Percentiles rank a stretch among this genome's conserved stretches.
Conservation (phyloP, 2,888 invertebrate species). For the Lycaena phlaeas region DNA sequence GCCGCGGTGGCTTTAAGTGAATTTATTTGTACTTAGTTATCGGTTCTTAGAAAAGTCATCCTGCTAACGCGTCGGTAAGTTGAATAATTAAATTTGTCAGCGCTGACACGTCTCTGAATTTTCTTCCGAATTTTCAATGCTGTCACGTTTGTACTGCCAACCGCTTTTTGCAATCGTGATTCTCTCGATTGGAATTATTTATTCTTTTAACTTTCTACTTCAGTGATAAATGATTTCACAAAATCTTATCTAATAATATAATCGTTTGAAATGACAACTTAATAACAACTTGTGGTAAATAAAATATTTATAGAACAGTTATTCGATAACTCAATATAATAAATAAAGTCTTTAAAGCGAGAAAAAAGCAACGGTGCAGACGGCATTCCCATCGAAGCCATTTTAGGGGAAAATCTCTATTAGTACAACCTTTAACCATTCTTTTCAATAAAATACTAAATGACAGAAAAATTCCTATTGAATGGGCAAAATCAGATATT, state of each 20-base stretch:
- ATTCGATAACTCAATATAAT: too few relatives aligned
- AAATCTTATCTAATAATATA: slow-evolving; percentile 11
- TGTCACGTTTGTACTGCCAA: slow-evolving; percentile 53
- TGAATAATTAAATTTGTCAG: slow-evolving; percentile 72
- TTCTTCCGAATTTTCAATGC: slow-evolving; percentile 58
- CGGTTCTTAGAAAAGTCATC: slow-evolving; percentile 66
- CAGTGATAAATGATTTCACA: slow-evolving; percentile 22
- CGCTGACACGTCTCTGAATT: slow-evolving; percentile 64
- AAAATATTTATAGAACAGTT: too few relatives aligned
- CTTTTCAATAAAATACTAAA: too few relatives aligned
- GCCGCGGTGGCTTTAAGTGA: slow-evolving; percentile 67
- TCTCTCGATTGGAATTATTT: slow-evolving; percentile 69
- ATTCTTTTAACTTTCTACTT: slow-evolving; percentile 63
- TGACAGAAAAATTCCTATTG: too few relatives aligned
- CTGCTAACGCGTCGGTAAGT: slow-evolving; percentile 69
- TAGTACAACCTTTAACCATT: too few relatives aligned
- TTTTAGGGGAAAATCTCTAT: too few relatives aligned
- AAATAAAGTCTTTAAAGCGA: too few relatives aligned
- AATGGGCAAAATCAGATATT: too few relatives aligned
- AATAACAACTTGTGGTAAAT: too few relatives aligned
- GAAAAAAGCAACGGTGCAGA: too few relatives aligned
- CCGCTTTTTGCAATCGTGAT: slow-evolving; percentile 54
- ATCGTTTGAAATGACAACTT: too few relatives aligned
- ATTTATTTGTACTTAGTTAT: slow-evolving; percentile 73
- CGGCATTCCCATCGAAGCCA: too few relatives aligned